A percentile compares a stretch with the other conserved stretches of the same genome.
These are phyloP conservation scores for Polyergus mexicanus DNA, from an alignment of 1,140 invertebrate species.

Conservation along the genomic window DNA sequence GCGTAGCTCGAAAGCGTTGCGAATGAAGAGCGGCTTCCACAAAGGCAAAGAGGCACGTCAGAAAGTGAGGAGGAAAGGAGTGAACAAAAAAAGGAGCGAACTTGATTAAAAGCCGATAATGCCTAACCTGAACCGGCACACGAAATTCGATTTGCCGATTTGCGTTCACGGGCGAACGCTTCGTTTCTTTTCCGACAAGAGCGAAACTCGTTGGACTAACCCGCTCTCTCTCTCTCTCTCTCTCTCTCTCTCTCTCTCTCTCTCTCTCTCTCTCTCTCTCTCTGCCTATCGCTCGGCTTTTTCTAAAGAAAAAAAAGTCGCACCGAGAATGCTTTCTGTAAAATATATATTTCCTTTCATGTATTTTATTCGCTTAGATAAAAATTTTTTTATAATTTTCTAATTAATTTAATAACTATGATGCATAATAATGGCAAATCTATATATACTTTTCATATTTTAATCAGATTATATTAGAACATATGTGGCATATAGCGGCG, in stretches of 20 bases:
- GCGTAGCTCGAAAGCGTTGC: conserved; percentile 47
- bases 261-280: too few relatives aligned
- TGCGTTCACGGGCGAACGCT: conserved; percentile 65
- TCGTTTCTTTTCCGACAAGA: conserved; percentile 44
- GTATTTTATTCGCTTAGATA: neutral
- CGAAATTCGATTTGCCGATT: conserved; percentile 61
- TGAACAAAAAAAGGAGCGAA: conserved; percentile 60
- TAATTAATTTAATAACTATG: neutral
- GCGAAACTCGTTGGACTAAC: conserved; percentile 24
- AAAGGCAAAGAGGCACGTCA: conserved; percentile 56
- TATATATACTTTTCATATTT: conserved; percentile 16
- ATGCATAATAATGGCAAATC: neutral
- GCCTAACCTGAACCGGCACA: conserved; percentile 53
- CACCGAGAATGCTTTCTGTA: neutral
- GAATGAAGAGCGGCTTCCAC: conserved; percentile 47
- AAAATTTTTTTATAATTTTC: neutral
- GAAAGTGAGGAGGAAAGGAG: conserved; percentile 56
- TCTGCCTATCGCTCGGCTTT: conserved; percentile 1
- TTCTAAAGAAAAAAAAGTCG: conserved; percentile 30
- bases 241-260: too few relatives aligned
- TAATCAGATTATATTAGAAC: neutral
- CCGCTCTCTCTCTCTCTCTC: too few relatives aligned
- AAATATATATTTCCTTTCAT: neutral
- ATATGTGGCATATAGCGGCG: too few relatives aligned
- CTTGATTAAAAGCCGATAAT: conserved; percentile 74